Evolutionary conservation across 1,140 invertebrate genomes (phyloP).

Genomic region (Zelostemma sp.): DNA sequence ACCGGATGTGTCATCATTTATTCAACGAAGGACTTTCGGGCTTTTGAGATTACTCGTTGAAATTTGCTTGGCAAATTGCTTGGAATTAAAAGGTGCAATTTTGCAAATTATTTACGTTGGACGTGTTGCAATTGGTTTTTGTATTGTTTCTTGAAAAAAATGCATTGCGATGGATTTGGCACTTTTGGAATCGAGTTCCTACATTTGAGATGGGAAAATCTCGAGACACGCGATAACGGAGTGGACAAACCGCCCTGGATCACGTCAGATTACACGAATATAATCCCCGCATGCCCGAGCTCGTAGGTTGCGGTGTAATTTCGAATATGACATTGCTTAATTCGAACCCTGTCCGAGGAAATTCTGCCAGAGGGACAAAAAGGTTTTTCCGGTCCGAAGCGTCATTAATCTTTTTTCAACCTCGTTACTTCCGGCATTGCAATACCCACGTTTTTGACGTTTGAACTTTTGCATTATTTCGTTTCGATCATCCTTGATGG

Average conservation of each 20-base stretch:
- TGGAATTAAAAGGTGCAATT: constrained; percentile 10
- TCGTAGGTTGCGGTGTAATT: constrained; percentile 49
- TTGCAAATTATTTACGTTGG: constrained; percentile 13
- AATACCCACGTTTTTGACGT: no score
- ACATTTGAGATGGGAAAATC: constrained; percentile 25
- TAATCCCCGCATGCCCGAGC: constrained; percentile 54
- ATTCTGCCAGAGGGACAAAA: constrained; percentile 27
- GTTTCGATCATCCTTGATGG: constrained; percentile 1
- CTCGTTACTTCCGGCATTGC: no score
- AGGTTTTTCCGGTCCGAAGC: constrained; percentile 20
- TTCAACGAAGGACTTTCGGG: constrained; percentile 20
- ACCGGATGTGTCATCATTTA: constrained; percentile 27
- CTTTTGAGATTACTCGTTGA: no score
- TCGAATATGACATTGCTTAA: constrained; percentile 59
- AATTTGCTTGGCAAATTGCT: no score
- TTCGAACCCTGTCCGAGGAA: constrained; percentile 46
- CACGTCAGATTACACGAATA: constrained; percentile 51
- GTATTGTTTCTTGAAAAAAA: no score
- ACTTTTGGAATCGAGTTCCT: no score
- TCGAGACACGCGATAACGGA: constrained; percentile 38
- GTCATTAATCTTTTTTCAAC: no score
- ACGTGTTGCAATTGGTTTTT: constrained; percentile 32
- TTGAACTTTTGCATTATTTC: not conserved
- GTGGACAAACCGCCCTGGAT: constrained; percentile 22
- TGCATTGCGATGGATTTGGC: no score